Evolutionary conservation across 2,888 invertebrate species (phyloP), one percentile per base, ranked within the genome.

Genomic region (Athrips mouffetella): DNA sequence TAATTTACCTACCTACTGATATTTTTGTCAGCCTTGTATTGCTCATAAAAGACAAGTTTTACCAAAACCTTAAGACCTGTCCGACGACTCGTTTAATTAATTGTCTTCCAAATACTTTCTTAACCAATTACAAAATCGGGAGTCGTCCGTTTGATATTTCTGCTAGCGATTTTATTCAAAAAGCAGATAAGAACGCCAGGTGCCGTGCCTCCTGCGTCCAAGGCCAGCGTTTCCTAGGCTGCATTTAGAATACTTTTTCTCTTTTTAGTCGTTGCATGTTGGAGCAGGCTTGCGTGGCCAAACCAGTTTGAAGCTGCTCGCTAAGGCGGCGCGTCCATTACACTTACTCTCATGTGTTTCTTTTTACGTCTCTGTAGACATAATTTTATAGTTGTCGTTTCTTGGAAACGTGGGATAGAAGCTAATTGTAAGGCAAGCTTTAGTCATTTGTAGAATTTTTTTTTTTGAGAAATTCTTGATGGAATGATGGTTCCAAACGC

Each of bases 221-320:
- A 88, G 88, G 87, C 79, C 80, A 85, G 81, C 77, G 71, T 81
- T 87, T 87, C 87, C 86, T 88, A 87, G 87, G 87, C 76, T 87
- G 86, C 87, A 85, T 85, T 78, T 87, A 79, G 82, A 80, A 79
- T 80, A 84, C 73, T 83, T 88, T 87, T 88, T 88, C 37, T 37
- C 37, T 37, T 41, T 87, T 88, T 88, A 81, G 80, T 86, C 69
- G 75, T 83, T 83, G 86, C 84, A 82, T 84, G 82, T 78, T 77
- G 80, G 67, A 73, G 77, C 73, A 70, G 80, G 75, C 79, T 88
- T 78, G 84, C 85, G 85, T 87, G 87, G 80, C 70, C 71, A 80
- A 88, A 85, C 88, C 86, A 73, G 88, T 88, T 88, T 80, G 63
- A 67, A 68, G 75, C 72, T 74, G 76, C 70, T 78, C 73, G 74